Percentiles rank a stretch among this genome's conserved stretches.
Conservation (phyloP, 1,140 invertebrate species). For the Trinorchestia longiramus region DNA sequence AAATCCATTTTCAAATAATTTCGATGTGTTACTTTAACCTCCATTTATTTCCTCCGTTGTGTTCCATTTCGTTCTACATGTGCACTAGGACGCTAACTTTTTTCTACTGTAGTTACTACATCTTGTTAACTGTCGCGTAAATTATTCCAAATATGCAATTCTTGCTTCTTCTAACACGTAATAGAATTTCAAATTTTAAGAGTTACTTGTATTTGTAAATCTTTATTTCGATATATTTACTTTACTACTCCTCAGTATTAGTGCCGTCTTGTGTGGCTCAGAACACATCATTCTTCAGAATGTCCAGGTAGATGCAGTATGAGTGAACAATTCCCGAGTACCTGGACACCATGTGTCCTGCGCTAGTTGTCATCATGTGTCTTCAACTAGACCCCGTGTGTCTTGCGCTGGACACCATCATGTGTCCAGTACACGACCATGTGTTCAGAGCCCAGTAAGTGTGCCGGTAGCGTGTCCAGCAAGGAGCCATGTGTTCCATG, state of each 20-base stretch:
- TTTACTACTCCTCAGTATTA: no score
- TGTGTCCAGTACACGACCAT: neutral
- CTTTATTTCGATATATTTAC: neutral
- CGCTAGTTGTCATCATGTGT: no score
- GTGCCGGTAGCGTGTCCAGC: constrained; percentile 13
- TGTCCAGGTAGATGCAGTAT: neutral
- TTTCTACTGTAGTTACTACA: neutral
- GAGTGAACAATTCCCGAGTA: neutral
- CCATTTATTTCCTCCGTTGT: neutral
- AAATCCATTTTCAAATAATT: neutral
- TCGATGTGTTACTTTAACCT: neutral
- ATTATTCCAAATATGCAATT: no score
- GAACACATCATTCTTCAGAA: no score
- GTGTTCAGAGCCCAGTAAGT: neutral
- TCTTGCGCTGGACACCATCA: neutral
- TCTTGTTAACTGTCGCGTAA: neutral
- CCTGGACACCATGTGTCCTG: no score
- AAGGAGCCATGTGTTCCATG: constrained; percentile 31
- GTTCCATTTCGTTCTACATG: neutral
- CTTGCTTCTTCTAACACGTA: no score
- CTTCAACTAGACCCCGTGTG: no score
- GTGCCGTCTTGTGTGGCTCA: no score
- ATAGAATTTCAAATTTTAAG: no score
- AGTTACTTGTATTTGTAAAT: neutral
- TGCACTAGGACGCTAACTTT: neutral